Evolutionary conservation across 1,140 invertebrate species (phyloP), one percentile per base, ranked within the genome.

Genomic region (Diabrotica undecimpunctata): DNA sequence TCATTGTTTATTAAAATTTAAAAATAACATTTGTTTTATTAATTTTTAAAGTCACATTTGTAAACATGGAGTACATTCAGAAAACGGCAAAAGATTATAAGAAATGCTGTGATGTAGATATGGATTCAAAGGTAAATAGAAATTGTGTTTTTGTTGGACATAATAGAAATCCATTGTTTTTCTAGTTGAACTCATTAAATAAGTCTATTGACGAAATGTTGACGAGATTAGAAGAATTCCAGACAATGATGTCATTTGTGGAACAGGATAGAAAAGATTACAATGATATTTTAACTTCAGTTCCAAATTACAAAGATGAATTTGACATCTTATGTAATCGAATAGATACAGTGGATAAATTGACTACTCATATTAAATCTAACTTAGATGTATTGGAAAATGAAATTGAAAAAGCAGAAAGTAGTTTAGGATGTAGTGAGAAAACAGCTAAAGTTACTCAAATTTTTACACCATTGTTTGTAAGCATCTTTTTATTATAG

Each of bases 141-240:
- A 37, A 38, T 50, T 55, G 35, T 10, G 54, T 53, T 61, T 36
- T n/a, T n/a, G n/a, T n/a, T n/a, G n/a, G n/a, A n/a, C n/a, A n/a
- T 0, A 41, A 11, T 53, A 12, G 37, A 36, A 10, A 46, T 50
- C 12, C 6, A 8, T 61, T 59, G 5, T 60, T 66, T 60, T 74
- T 76, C 53, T 50, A 80, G 77, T 55, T 80, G 13, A 51, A 70
- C 62, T 75, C 76, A 14, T 65, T 80, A 38, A 71, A 74, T 55
- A 72, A 77, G 64, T 66, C 70, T 14, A 66, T 80, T 11, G 77
- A 79, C 37, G 75, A 78, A 61, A 74, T 80, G 73, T 41, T 77
- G 60, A 71, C 74, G 10, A 67, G 79, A 5, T 66, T 80, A 46
- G 79, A 80, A 73, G 78, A 80, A 62, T 80, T 78, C 66, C 72